Evolutionary conservation across 2,888 invertebrate species (phyloP), one percentile per base, ranked within the genome.

Genomic region (Aphodius sticticus): DNA sequence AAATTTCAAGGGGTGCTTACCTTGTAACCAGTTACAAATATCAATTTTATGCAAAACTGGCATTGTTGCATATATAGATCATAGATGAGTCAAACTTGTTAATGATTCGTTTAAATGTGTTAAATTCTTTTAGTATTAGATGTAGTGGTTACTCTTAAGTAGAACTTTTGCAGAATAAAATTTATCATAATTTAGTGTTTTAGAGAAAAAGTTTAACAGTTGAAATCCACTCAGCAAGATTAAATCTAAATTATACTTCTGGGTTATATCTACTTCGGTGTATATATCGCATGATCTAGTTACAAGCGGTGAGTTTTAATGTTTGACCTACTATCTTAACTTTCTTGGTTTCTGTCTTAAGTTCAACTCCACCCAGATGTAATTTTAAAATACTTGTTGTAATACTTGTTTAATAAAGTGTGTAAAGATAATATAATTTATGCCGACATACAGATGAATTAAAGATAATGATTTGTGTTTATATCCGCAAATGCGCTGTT

Each of bases 211-310:
- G 7, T 53, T 12, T 53, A 53, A 53, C 53, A 9, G 9, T 53
- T 53, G 26, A 26, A 26, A 26, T 26, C 26, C 26, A 26, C 26
- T 12, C 12, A 53, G 53, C 7, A 12, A 53, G 53, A 53, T 53
- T 53, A 53, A 53, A 53, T 53, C 53, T 53, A 53, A 53, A 53
- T 53, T 53, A 53, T 53, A 53, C 53, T 53, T 53, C 53, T 53
- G 53, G 53, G 9, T 53, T 53, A 53, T 53, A 53, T 53, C 53
- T 53, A 7, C 12, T 9, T 12, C 53, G 12, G 9, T n/a, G n/a
- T 53, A 53, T 53, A 7, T 9, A 53, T 12, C 53, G 53, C 53
- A 12, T 53, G 12, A 53, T 53, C 53, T 53, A 26, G 26, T 26
- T 53, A 53, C 12, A 53, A 53, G 53, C 7, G 26, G 53, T 12